Conservation (phyloP, 2,113 vertebrate genomes). For the Forbesichthys papilliferus region DNA sequence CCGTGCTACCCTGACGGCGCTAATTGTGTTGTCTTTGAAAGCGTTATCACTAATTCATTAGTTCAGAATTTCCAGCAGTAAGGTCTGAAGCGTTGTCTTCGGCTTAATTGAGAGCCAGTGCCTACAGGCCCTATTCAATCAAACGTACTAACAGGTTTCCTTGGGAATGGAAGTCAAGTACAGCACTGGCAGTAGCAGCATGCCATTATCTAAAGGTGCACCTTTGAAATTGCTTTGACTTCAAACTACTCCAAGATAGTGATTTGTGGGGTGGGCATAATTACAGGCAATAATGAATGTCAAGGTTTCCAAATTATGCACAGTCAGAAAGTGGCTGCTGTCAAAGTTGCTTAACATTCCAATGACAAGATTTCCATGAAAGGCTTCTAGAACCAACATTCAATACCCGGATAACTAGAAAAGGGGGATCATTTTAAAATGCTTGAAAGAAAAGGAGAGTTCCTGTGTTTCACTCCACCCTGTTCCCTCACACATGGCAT, state of each 20-base stretch:
- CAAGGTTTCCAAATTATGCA: conserved; percentile 13
- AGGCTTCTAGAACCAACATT: not conserved
- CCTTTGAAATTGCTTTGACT: conserved; percentile 50
- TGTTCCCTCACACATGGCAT: conserved; percentile 20
- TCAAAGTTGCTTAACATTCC: conserved; percentile 7
- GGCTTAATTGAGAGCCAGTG: conserved; percentile 46
- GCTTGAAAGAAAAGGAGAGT: conserved; percentile 9
- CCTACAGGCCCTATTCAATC: conserved; percentile 49
- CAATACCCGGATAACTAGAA: not conserved
- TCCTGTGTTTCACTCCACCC: not conserved
- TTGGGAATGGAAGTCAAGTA: conserved; percentile 40
- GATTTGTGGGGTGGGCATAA: conserved; percentile 40
- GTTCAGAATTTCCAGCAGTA: conserved; percentile 47
- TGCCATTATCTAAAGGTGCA: conserved; percentile 32
- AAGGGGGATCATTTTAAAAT: conserved; percentile 3
- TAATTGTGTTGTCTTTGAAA: conserved; percentile 62
- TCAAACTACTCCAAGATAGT: conserved; percentile 23
- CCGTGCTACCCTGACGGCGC: conserved; percentile 28
- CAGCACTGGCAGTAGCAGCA: conserved; percentile 27
- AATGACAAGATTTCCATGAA: conserved; percentile 21
- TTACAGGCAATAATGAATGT: conserved; percentile 33
- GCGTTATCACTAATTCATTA: conserved; percentile 65
- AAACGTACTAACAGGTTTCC: conserved; percentile 43
- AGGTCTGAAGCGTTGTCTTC: conserved; percentile 54
- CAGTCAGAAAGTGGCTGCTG: conserved; percentile 22